Evolutionary conservation across 2,113 vertebrate species (phyloP).

Genomic region (Taxidea taxus): DNA sequence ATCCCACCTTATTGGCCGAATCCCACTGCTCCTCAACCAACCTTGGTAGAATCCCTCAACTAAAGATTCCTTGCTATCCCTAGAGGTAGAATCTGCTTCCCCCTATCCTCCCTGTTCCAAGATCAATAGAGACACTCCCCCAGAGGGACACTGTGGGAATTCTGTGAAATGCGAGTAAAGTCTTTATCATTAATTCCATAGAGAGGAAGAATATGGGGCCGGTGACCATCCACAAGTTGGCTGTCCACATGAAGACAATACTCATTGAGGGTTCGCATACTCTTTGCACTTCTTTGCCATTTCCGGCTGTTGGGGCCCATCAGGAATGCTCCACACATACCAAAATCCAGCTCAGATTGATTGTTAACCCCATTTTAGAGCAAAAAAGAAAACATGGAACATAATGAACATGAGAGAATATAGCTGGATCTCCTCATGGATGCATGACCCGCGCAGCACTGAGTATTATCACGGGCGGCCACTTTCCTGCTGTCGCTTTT

Average conservation of each 20-base stretch:
- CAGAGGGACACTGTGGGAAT: not conserved
- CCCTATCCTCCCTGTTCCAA: not conserved
- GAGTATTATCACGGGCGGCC: not conserved
- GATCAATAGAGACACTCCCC: no score
- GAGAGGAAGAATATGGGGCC: not conserved
- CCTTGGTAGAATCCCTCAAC: not conserved
- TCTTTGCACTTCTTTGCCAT: not conserved
- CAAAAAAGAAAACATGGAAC: not conserved
- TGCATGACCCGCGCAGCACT: not conserved
- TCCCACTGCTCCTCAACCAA: not conserved
- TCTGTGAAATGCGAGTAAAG: not conserved
- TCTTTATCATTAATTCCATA: not conserved
- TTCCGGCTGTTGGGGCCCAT: not conserved
- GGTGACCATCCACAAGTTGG: rapidly evolving
- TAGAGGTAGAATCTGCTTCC: not conserved
- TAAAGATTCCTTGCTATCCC: not conserved
- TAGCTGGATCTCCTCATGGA: not conserved
- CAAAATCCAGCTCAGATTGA: not conserved
- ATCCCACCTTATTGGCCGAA: not conserved
- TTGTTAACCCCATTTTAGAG: not conserved
- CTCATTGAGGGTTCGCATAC: rapidly evolving
- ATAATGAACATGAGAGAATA: rapidly evolving
- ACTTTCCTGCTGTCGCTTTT: not conserved
- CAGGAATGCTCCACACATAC: not conserved
- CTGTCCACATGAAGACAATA: not conserved